Evolutionary conservation across 1,140 invertebrate genomes (phyloP), one percentile per base, ranked within the genome.

Genomic region (Caenorhabditis brenneri): DNA sequence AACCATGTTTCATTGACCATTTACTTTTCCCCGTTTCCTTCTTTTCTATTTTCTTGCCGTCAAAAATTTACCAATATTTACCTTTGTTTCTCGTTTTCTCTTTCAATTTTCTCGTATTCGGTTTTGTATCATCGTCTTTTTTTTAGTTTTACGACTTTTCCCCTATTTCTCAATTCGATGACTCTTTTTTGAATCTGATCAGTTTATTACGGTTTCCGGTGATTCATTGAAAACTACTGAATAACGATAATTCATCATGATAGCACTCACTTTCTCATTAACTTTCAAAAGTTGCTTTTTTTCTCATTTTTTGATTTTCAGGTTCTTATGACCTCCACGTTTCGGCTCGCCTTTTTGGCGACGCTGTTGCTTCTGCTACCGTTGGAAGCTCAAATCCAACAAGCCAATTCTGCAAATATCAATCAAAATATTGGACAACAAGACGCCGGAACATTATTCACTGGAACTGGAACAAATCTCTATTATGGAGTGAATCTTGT

Each of bases 401-500:
- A 74, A 15, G 65, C 65, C 7, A 74, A 74, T 24, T 74, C 65
- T 27, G 65, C 55, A 36, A 82, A 82, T 33, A 58, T 83, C 19
- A 79, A 83, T 51, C 82, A 83, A 49, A 83, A 83, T 46, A 79
- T 83, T 48, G 33, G 65, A 24, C 69, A 65, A 27, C 80, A 55
- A 24, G 55, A 85, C 10, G 36, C 80, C n/a, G 84, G 84, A 51
- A 74, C 79, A 15, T 55, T 86, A 27, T 86, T 86, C 53, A 51
- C 83, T 12, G 85, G 85, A 29, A 81, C 83, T 15, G 83, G 85
- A 22, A 86, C 15, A 24, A 86, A 85, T 55, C 82, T 78, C 19
- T 86, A 82, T 29, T 86, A 82, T 82, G 85, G 85, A 85, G 88
- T 88, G 24, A 90, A 90, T 82, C 46, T 90, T 29, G 89, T 90